Evolutionary conservation across 2,797 vertebrate genomes (phyloP).

Genomic region (Eleutherodactylus coqui): DNA sequence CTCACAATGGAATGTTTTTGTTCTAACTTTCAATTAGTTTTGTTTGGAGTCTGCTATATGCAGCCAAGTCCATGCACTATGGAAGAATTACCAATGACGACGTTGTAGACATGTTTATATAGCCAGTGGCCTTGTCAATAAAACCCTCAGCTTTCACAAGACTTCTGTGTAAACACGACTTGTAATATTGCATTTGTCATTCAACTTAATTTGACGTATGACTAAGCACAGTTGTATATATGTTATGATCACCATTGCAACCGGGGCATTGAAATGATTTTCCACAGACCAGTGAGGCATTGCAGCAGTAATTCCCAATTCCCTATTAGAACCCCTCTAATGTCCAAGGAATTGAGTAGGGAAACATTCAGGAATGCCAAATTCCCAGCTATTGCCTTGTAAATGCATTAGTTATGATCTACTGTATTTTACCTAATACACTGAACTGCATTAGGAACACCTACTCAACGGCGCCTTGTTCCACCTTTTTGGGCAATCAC

Average conservation of each 20-base stretch:
- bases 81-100: not conserved
- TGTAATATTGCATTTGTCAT: not conserved
- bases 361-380: not conserved
- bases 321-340: not conserved
- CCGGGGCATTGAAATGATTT: not conserved
- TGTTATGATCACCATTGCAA: not conserved
- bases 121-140: slow-evolving; percentile 46
- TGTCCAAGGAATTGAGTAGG: not conserved
- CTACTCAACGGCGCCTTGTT: too few relatives aligned
- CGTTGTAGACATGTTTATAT: slow-evolving; percentile 34
- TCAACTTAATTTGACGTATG: slow-evolving; percentile 6
- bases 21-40: slow-evolving; percentile 29
- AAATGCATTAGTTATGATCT: not conserved
- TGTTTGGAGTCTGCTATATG: slow-evolving; percentile 44
- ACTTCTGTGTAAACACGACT: slow-evolving; percentile 27
- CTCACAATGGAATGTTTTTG: slow-evolving; percentile 43
- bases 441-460: too few relatives aligned
- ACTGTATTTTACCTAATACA: too few relatives aligned
- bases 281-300: not conserved
- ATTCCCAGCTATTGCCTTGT: not conserved
- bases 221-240: not conserved
- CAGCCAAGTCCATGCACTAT: slow-evolving; percentile 8
- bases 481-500: too few relatives aligned
- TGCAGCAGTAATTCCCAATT: not conserved
- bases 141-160: slow-evolving; percentile 22